These are phyloP conservation scores for Idaea dimidiata DNA, from an alignment of 2,888 invertebrate genomes.

Conservation along the genomic window DNA sequence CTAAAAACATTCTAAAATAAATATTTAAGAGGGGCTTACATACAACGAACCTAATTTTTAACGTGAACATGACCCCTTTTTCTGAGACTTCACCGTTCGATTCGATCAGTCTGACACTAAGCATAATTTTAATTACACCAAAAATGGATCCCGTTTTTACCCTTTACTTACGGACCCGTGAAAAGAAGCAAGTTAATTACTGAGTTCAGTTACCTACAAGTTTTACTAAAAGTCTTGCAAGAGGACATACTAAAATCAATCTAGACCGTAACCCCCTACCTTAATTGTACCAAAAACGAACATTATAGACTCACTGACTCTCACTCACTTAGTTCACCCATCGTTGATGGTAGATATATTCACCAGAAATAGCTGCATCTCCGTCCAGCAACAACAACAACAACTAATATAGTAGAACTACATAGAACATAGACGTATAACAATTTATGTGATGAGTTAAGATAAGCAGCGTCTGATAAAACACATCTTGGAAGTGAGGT, in stretches of 20 bases:
- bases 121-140: too few relatives aligned
- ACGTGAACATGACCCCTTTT: too few relatives aligned
- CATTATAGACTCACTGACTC: not conserved
- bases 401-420: not conserved
- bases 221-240: too few relatives aligned
- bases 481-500: not conserved
- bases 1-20: too few relatives aligned
- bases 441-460: conserved; percentile 7
- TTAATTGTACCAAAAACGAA: not conserved
- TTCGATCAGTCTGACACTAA: too few relatives aligned
- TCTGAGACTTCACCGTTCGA: too few relatives aligned
- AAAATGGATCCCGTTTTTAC: too few relatives aligned
- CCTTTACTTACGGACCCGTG: too few relatives aligned
- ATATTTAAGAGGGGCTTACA: too few relatives aligned
- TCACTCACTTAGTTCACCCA: not conserved
- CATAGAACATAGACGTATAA: not conserved
- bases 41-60: too few relatives aligned
- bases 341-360: not conserved
- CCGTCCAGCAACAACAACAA: not conserved
- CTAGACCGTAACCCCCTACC: not conserved
- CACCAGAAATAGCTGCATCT: not conserved
- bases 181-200: too few relatives aligned
- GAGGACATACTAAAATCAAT: not conserved
- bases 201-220: too few relatives aligned
- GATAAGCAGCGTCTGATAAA: conserved; percentile 2